These are phyloP conservation scores for Piaya cayana DNA, from an alignment of 2,113 vertebrate genomes.

Conservation along the genomic window DNA sequence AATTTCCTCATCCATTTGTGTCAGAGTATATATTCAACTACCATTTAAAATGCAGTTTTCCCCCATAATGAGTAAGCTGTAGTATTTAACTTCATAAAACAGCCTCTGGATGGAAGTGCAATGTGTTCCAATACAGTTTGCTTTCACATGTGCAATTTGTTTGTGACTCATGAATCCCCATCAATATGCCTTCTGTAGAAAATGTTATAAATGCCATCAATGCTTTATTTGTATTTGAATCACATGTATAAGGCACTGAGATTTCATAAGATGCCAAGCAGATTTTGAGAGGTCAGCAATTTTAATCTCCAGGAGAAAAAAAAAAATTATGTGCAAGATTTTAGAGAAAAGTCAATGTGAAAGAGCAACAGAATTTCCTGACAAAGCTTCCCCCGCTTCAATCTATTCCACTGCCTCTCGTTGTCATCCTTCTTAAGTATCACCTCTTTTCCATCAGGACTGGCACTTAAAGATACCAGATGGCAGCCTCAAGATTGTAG, in stretches of 20 bases:
- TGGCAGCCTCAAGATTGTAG: slow-evolving; percentile 79
- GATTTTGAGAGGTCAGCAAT: slow-evolving; percentile 58
- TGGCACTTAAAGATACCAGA: slow-evolving; percentile 78
- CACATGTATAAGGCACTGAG: slow-evolving; percentile 42
- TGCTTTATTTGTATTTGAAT: slow-evolving; percentile 66
- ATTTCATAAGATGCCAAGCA: slow-evolving; percentile 49
- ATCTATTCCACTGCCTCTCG: slow-evolving; percentile 54
- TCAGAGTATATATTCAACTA: neutral
- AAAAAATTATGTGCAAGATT: neutral
- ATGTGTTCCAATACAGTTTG: slow-evolving; percentile 63
- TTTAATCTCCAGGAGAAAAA: neutral
- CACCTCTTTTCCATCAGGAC: slow-evolving; percentile 70
- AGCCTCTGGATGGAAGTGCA: slow-evolving; percentile 58
- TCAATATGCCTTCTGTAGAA: slow-evolving; percentile 71
- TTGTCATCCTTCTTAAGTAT: slow-evolving; percentile 75
- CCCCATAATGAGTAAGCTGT: neutral
- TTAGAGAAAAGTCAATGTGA: slow-evolving; percentile 42
- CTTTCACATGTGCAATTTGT: slow-evolving; percentile 63
- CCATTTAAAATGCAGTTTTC: slow-evolving; percentile 9
- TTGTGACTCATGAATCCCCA: slow-evolving; percentile 67
- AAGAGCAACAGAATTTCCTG: slow-evolving; percentile 57
- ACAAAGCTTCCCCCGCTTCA: slow-evolving; percentile 31
- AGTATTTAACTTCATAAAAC: slow-evolving; percentile 9
- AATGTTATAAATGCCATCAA: slow-evolving; percentile 61
- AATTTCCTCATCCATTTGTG: neutral